Evolutionary conservation across 2,797 vertebrate genomes (phyloP), one percentile per base, ranked within the genome.

Genomic region (Artibeus lituratus): DNA sequence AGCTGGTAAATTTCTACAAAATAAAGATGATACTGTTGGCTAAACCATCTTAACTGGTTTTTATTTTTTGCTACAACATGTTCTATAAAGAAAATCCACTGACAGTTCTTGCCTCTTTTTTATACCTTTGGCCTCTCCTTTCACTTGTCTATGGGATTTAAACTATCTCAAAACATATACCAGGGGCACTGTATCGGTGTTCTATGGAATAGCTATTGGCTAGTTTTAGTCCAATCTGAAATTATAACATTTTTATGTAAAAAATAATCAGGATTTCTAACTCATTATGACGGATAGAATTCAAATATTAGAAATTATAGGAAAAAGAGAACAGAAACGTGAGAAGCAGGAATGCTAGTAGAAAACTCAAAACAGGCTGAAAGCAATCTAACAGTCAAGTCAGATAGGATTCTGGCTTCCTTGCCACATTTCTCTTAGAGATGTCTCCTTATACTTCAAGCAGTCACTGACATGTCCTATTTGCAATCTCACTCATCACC

Each of bases 161-260:
- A 51, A 29, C 3, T 21, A 76, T 80, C 16, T 89, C 24, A 73
- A 77, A 88, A 37, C 22, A 19, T n/a, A 32, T 77, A 59, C 11
- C 21, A 77, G 16, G 9, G 5, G 3, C 21, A 86, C 32, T 37
- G 1, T 53, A 69, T 0, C 59, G 49, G 83, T 42, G 4, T 3
- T 78, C 26, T 53, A 22, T 32, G 18, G 6, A 73, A 53, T 51
- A 49, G 18, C 21, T n/a, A 69, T 12, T 19, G 12, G 22, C 7
- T 29, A 74, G 29, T 94, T 92, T 90, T 14, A 76, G 29, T 84
- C 1, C 22, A 70, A 39, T 69, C 5, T 83, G 59, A 76, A 84
- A 47, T 74, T 44, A 49, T n/a, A 88, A 65, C 1, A 53, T 49
- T 92, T 74, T 87, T 65, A 7, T 42, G 53, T 9, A n/a, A 16